These are phyloP conservation scores for Leptopterna dolabrata DNA, from an alignment of 2,888 invertebrate genomes.

Conservation along the genomic window DNA sequence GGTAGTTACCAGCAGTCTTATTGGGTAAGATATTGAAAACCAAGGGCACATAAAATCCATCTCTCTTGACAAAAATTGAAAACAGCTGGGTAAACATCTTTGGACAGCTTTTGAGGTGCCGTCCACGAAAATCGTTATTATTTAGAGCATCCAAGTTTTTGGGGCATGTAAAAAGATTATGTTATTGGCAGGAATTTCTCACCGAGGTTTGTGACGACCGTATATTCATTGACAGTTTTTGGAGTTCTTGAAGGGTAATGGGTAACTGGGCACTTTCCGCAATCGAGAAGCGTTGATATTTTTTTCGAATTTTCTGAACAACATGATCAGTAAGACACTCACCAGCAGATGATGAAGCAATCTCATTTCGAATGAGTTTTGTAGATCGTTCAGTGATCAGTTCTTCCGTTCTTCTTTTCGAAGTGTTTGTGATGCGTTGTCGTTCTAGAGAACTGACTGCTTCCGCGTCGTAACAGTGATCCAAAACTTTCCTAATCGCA, in stretches of 20 bases:
- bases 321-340: background rate
- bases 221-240: too few relatives aligned
- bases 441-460: background rate
- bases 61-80: background rate
- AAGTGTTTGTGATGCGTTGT: background rate
- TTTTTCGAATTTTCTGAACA: background rate
- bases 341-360: background rate
- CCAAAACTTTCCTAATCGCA: too few relatives aligned
- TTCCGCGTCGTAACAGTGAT: background rate
- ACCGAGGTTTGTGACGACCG: too few relatives aligned
- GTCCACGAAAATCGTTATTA: too few relatives aligned
- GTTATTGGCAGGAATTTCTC: too few relatives aligned
- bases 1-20: background rate
- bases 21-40: conserved; percentile 18
- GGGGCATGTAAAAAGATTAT: too few relatives aligned
- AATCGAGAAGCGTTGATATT: background rate
- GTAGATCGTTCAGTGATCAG: background rate
- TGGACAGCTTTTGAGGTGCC: too few relatives aligned
- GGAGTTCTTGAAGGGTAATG: background rate
- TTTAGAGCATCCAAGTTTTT: too few relatives aligned
- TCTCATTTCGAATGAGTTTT: background rate
- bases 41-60: background rate
- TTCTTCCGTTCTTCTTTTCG: too few relatives aligned
- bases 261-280: background rate
- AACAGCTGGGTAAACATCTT: background rate